Base-by-base conservation (phyloP, 2,113 vertebrate species). In the Cercopithecus mona region DNA sequence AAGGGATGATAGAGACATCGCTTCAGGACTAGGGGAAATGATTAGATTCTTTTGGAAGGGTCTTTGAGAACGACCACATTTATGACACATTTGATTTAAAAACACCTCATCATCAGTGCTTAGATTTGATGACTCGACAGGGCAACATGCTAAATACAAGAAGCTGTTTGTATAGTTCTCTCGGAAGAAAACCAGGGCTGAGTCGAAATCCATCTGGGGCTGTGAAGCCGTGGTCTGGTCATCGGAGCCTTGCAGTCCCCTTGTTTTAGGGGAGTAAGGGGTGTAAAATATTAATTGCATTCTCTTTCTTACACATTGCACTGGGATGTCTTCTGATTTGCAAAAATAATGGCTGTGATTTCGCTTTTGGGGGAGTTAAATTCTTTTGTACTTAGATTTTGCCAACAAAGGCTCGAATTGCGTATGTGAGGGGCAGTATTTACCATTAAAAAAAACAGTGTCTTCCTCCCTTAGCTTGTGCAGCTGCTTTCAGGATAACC, bases 301-400 rank as follows among this genome's bases (percentile, higher is more conserved):
- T 97, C 32, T 92, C 75, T 75, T 75, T 90, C 59, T 70, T 87
- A 35, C 70, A 23, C 25, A 48, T 57, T 72, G 50, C 25, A 8
- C 68, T 2, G 48, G 30, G 59, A 23, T 57, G 20, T 17, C 87
- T 40, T 85, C 76, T 88, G 75, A 78, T 90, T 82, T 95, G 90
- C 80, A 90, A 30, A 64, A 52, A 43, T 70, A 52, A 75, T 81
- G 88, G 72, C 72, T 83, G 96, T 93, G 94, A 84, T 95, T 97
- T 92, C 64, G 83, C 83, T 94, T 72, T 35, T 22, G 0, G 35
- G n/a, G n/a, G 32, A 6, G 2, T 70, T 90, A 61, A 70, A 68
- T 93, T 78, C 92, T 97, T 96, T 97, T 93, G 88, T 96, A 68
- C 52, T 95, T 66, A 93, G 90, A 82, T 93, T 89, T 93, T 89